Evolutionary conservation across 2,888 invertebrate genomes (phyloP), one percentile per base, ranked within the genome.

Genomic region (Synergus japonicus): DNA sequence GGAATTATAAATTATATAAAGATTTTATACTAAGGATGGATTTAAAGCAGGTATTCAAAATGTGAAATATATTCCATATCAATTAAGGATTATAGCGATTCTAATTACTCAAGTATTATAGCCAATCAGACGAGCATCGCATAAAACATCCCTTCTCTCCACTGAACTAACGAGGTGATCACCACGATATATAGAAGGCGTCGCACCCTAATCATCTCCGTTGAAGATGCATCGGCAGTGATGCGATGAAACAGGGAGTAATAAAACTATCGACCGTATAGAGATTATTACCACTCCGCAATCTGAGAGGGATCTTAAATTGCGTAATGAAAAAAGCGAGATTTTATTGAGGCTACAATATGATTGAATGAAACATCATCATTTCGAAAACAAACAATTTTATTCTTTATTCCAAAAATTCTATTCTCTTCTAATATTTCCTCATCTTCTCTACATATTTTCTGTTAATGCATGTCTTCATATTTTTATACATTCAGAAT

Each of bases 181-280:
- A 83, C 79, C 76, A 79, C 81, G 82, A 83, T 78, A 81, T 58
- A 73, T 77, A 54, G 73, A 77, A 80, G 54, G 60, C 49, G 29
- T 69, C 78, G 73, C 77, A 81, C 83, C 83, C 29, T 77, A 78
- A 67, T 73, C 80, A 66, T 77, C 80, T 81, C 79, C 79, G 67
- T 83, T 66, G 79, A 81, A 81, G 65, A 77, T 69, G 81, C 79
- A 65, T 43, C 78, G 76, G 79, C 86, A 73, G n/a, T 49, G 73
- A 73, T 73, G 73, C 54, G 54, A 73, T 73, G 8, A 58, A 73
- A 73, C 54, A 73, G 37, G 49, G 41, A 54, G 54, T 54, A 73
- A 54, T 73, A 37, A 73, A 73, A 73, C 54, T 54, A 46, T 46
- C 67, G 44, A 46, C 43, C 4, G 43, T 43, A 18, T 18, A 43